Conservation (phyloP, 1,140 invertebrate genomes). For the Bombus affinis region DNA sequence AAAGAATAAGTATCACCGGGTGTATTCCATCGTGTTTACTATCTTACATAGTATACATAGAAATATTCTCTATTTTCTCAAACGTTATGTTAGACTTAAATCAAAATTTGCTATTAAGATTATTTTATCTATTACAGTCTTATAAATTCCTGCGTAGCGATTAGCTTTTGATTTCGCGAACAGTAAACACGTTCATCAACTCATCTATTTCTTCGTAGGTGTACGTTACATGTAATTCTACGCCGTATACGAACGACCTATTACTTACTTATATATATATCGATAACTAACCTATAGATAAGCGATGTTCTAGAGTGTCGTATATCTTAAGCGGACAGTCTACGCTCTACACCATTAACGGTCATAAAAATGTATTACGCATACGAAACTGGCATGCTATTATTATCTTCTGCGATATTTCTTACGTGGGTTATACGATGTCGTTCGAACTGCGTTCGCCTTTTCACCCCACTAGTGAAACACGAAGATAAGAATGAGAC, state of each 20-base stretch:
- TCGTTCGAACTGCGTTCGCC: background rate
- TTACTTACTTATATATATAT: background rate
- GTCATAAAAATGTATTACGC: slow-evolving; percentile 20
- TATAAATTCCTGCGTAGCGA: background rate
- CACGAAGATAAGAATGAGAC: background rate
- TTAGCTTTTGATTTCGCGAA: too few species aligned
- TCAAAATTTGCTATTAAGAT: background rate
- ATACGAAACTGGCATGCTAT: background rate
- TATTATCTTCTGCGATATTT: slow-evolving; percentile 36
- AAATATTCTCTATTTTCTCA: background rate
- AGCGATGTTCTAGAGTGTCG: background rate
- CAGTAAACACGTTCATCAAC: background rate
- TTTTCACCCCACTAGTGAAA: background rate
- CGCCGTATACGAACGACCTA: background rate
- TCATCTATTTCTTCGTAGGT: background rate
- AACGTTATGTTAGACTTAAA: background rate
- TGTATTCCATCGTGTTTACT: background rate
- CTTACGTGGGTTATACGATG: slow-evolving; percentile 13
- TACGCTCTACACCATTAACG: background rate
- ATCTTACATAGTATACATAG: background rate
- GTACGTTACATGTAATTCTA: background rate
- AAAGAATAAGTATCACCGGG: background rate
- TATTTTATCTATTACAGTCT: background rate
- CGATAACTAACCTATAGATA: background rate
- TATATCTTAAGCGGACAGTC: background rate